Base-by-base conservation (phyloP, 2,888 invertebrate genomes). In the Halictus ligatus region DNA sequence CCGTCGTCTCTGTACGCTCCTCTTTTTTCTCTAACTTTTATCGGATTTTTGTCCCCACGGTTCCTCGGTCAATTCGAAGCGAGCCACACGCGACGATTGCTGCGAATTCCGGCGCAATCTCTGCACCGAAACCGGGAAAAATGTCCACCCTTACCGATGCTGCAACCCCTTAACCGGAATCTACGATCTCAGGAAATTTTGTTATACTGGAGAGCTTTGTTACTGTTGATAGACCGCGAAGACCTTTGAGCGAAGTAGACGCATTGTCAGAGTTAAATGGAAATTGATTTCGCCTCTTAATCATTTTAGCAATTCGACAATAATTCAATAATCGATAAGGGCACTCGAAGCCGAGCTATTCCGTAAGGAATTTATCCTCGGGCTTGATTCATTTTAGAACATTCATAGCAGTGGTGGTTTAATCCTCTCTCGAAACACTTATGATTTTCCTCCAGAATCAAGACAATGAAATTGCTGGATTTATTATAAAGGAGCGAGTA, bases 31-130 rank as follows among this genome's bases (percentile, higher is more conserved):
- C 18, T 35, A 50, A 43, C 50, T 21, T 54, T 35, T 35, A 29
- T n/a, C 54, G 35, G 75, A 4, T 21, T 74, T 72, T 71, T 35
- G n/a, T 58, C 64, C 72, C 46, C 71, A 25, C 69, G 35, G 40
- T 69, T 78, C 76, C 75, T 77, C 25, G 75, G 48, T 18, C 74
- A 50, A 48, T 54, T 48, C 46, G 35, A 40, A 60, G 13, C 46
- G 15, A 29, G 43, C 35, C 29, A 25, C 54, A 25, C 54, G 67
- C 54, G 54, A n/a, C 72, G 29, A 79, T 78, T 43, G 72, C 43
- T 35, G 12, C n/a, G 43, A 35, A 69, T 21, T 69, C 40, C 40
- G 40, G 5, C 18, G 21, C 64, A 64, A 18, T 64, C 64, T 64
- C 18, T 29, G 64, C 64, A 29, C 13, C 64, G 29, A 35, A 18